Conservation (phyloP, 2,888 invertebrate genomes). For the Actias luna region DNA sequence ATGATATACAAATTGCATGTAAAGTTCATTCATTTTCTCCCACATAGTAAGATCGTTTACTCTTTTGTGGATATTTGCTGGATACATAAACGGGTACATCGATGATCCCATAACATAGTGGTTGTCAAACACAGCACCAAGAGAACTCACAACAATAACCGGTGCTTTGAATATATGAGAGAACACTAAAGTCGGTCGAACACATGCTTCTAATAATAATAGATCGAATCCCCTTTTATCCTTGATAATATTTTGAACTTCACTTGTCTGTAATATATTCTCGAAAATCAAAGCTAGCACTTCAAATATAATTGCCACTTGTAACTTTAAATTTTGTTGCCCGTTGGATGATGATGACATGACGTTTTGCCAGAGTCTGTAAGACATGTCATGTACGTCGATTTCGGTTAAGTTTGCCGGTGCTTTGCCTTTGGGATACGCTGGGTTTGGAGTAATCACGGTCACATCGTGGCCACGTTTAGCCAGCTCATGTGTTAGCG, state of each 20-base stretch:
- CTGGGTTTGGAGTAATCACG: conserved; percentile 41
- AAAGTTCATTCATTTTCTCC: conserved; percentile 34
- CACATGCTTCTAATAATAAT: conserved; percentile 43
- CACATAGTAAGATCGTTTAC: conserved; percentile 32
- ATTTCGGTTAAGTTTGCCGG: conserved; percentile 46
- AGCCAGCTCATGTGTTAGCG: conserved; percentile 37
- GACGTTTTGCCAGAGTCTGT: conserved; percentile 27
- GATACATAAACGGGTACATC: conserved; percentile 41
- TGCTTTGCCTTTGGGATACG: conserved; percentile 29
- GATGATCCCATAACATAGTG: conserved; percentile 35
- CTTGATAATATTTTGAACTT: conserved; percentile 33
- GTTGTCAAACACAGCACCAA: conserved; percentile 30
- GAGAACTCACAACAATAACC: conserved; percentile 49
- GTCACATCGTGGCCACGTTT: conserved; percentile 42
- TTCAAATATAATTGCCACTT: neutral
- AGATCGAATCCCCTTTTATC: conserved; percentile 44
- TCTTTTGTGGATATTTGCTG: conserved; percentile 27
- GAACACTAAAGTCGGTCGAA: conserved; percentile 34
- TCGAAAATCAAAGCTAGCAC: conserved; percentile 31
- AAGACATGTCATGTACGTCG: conserved; percentile 39
- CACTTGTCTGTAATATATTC: conserved; percentile 31
- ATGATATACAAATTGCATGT: conserved; percentile 18
- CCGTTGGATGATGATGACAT: conserved; percentile 6
- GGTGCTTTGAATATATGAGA: conserved; percentile 47
- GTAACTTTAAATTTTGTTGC: conserved; percentile 16